Percentiles rank a stretch among this genome's conserved stretches.
These are phyloP conservation scores for Eumacrocentrus americanus DNA, from an alignment of 2,888 invertebrate species.

Conservation along the genomic window DNA sequence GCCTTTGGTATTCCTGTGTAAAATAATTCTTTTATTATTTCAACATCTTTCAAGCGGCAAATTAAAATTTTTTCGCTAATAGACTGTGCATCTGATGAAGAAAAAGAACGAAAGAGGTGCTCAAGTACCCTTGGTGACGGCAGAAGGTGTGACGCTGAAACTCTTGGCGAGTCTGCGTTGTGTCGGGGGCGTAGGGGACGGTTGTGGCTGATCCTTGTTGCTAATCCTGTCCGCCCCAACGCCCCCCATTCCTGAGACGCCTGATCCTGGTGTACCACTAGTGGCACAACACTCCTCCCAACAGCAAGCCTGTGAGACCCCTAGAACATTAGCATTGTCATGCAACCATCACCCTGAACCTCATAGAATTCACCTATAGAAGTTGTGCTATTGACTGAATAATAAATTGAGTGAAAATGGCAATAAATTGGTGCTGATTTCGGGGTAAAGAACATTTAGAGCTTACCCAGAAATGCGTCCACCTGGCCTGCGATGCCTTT, in stretches of 20 bases:
- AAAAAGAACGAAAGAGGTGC: slow-evolving; percentile 34
- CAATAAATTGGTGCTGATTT: neutral
- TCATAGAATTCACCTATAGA: neutral
- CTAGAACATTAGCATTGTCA: slow-evolving; percentile 50
- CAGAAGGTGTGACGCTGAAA: slow-evolving; percentile 84
- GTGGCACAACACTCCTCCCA: slow-evolving; percentile 60
- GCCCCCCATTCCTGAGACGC: slow-evolving; percentile 48
- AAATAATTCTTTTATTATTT: too few species aligned
- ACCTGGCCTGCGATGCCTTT: slow-evolving; percentile 91
- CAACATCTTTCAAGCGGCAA: too few species aligned
- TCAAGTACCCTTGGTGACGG: slow-evolving; percentile 68
- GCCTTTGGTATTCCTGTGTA: slow-evolving; percentile 78
- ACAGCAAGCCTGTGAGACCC: slow-evolving; percentile 60
- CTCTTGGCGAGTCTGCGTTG: slow-evolving; percentile 90
- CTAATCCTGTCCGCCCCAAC: slow-evolving; percentile 52
- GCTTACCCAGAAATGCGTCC: slow-evolving; percentile 91
- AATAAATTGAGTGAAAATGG: neutral
- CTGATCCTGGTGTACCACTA: slow-evolving; percentile 47
- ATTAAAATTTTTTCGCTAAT: neutral
- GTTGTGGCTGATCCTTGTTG: slow-evolving; percentile 63
- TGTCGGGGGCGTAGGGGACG: slow-evolving; percentile 81
- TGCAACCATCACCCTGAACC: slow-evolving; percentile 51
- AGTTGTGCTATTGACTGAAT: neutral
- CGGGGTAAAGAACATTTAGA: too few species aligned
- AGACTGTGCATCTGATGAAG: slow-evolving; percentile 3